These are phyloP conservation scores for Nomada hirtipes DNA, from an alignment of 2,888 invertebrate species.

Conservation along the genomic window DNA sequence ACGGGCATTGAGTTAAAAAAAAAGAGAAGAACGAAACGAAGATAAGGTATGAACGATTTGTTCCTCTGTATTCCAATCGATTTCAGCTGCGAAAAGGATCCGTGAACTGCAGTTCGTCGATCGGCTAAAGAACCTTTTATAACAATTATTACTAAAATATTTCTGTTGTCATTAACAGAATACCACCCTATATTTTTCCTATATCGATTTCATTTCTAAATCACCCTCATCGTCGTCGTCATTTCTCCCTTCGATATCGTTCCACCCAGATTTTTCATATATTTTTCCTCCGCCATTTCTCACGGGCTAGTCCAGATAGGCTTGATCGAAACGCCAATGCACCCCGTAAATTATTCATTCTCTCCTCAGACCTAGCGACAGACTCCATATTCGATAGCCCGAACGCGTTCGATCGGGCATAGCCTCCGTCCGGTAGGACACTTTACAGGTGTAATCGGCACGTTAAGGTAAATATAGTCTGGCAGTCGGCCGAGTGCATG, in stretches of 20 bases:
- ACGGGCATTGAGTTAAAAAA: conserved; percentile 42
- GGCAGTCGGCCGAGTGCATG: conserved; percentile 79
- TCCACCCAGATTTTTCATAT: not conserved
- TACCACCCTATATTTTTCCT: too few relatives aligned
- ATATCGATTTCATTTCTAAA: not conserved
- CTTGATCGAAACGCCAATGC: not conserved
- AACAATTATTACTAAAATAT: too few relatives aligned
- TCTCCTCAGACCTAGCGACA: conserved; percentile 9
- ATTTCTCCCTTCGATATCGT: not conserved
- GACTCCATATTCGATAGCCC: conserved; percentile 17
- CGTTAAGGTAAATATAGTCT: conserved; percentile 81
- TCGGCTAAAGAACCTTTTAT: conserved; percentile 18
- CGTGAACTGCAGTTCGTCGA: conserved; percentile 20
- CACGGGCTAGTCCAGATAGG: not conserved
- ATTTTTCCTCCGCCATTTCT: not conserved
- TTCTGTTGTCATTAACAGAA: too few relatives aligned
- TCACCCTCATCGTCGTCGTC: conserved; percentile 2
- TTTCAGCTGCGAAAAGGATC: conserved; percentile 37
- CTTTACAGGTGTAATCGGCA: conserved; percentile 79
- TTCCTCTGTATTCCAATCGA: conserved; percentile 37
- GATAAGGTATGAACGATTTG: conserved; percentile 53
- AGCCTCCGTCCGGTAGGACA: conserved; percentile 41
- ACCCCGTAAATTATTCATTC: conserved; percentile 6
- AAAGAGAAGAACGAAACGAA: conserved; percentile 43
- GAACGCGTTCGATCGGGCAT: conserved; percentile 24